These are phyloP conservation scores for Dasypolia templi DNA, from an alignment of 2,888 invertebrate genomes.

Conservation along the genomic window DNA sequence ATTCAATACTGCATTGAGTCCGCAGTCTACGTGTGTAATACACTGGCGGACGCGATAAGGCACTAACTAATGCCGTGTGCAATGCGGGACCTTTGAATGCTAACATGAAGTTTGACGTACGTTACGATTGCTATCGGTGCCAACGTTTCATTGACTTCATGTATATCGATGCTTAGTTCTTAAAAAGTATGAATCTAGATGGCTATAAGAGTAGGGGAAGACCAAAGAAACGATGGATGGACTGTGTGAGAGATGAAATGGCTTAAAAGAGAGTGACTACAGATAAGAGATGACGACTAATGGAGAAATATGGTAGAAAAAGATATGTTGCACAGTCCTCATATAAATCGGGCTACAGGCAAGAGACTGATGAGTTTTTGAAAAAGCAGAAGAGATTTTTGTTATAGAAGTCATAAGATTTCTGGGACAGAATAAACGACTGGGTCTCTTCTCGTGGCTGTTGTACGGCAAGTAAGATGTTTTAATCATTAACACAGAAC, in stretches of 20 bases:
- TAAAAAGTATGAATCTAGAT: neutral
- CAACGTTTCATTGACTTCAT: conserved; percentile 15
- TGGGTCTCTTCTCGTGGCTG: no score
- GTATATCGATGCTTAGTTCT: neutral
- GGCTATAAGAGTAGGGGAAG: neutral
- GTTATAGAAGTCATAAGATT: no score
- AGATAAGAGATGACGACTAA: no score
- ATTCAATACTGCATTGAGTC: conserved; percentile 12
- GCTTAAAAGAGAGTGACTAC: neutral
- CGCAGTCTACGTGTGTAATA: conserved; percentile 9
- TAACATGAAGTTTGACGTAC: conserved; percentile 45
- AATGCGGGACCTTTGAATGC: conserved; percentile 46
- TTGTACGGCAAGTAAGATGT: no score
- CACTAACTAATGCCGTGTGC: conserved; percentile 34
- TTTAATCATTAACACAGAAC: no score
- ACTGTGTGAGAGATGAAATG: neutral
- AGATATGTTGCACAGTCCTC: no score
- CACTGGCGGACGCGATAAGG: conserved; percentile 43
- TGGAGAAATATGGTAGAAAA: no score
- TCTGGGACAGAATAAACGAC: no score
- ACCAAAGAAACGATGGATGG: neutral
- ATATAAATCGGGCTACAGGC: no score
- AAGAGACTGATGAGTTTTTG: no score
- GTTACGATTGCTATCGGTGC: conserved; percentile 34
- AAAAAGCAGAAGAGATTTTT: no score